A percentile compares a stretch with the other conserved stretches of the same genome.
phyloP scores from a whole-genome alignment of 1,140 invertebrate species.

The Idris sp. region DNA sequence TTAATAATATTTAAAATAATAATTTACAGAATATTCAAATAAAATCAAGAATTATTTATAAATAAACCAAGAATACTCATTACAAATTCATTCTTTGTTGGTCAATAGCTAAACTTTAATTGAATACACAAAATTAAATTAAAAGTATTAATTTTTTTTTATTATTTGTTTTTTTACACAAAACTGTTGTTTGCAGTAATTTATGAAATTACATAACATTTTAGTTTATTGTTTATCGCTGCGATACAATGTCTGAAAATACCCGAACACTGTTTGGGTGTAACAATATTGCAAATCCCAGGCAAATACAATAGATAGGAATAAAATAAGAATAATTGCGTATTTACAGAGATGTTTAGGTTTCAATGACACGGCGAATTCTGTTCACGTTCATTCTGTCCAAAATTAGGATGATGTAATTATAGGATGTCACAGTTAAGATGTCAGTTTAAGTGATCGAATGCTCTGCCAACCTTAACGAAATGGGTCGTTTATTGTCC shows the following conservation, averaged over 20 bases:
- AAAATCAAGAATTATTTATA: too few relatives aligned
- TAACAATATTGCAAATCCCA: conserved; percentile 25
- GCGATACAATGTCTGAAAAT: conserved; percentile 41
- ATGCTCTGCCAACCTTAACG: conserved; percentile 56
- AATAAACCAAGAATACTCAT: too few relatives aligned
- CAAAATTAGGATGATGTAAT: conserved; percentile 66
- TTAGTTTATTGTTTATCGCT: conserved; percentile 26
- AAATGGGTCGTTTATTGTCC: conserved; percentile 52
- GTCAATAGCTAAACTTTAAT: too few relatives aligned
- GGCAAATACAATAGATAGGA: conserved; percentile 41
- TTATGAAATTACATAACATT: conserved; percentile 16
- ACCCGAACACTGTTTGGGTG: conserved; percentile 4
- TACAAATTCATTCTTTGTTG: too few relatives aligned
- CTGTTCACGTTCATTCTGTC: conserved; percentile 53
- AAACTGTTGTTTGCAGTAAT: too few relatives aligned
- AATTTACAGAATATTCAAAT: too few relatives aligned
- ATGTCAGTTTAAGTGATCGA: conserved; percentile 59
- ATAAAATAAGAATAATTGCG: conserved; percentile 47
- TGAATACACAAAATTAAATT: too few relatives aligned
- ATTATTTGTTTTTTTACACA: too few relatives aligned
- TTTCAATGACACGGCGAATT: conserved; percentile 55
- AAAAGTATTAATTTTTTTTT: too few relatives aligned
- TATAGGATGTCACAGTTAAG: conserved; percentile 63
- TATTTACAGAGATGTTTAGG: conserved; percentile 54
- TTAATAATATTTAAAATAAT: too few relatives aligned